These are phyloP conservation scores for Amazonetta brasiliensis DNA, from an alignment of 2,797 vertebrate genomes.

Conservation along the genomic window DNA sequence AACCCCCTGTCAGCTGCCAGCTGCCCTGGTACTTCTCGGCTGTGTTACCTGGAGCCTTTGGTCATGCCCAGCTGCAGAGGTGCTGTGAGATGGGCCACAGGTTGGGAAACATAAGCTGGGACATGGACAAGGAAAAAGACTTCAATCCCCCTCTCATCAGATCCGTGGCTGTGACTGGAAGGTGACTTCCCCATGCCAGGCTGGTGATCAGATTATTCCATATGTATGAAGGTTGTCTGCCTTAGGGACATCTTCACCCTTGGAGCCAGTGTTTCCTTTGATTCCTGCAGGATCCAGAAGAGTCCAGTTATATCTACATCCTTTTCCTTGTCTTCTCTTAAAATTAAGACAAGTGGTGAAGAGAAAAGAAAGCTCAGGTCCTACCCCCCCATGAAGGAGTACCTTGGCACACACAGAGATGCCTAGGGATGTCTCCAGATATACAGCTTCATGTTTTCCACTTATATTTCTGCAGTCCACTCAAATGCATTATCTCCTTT, in stretches of 20 bases:
- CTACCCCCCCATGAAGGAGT: neutral
- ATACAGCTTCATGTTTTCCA: neutral
- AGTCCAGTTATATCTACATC: neutral
- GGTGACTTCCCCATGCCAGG: neutral
- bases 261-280: neutral
- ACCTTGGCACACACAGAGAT: fast-evolving
- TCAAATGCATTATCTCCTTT: neutral
- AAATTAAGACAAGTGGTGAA: neutral
- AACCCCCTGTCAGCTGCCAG: neutral
- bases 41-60: neutral
- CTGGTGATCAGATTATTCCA: neutral
- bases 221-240: neutral
- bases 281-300: neutral
- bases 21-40: neutral
- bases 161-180: neutral
- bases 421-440: neutral
- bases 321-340: neutral
- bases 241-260: neutral
- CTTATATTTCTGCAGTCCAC: neutral
- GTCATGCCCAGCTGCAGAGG: neutral
- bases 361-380: neutral
- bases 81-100: neutral
- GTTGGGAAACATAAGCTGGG: neutral
- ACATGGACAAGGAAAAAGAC: neutral
- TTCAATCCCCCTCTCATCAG: neutral